A percentile compares a stretch with the other conserved stretches of the same genome.
phyloP scores from a whole-genome alignment of 1,140 invertebrate species.

The Zophobas atratus region DNA sequence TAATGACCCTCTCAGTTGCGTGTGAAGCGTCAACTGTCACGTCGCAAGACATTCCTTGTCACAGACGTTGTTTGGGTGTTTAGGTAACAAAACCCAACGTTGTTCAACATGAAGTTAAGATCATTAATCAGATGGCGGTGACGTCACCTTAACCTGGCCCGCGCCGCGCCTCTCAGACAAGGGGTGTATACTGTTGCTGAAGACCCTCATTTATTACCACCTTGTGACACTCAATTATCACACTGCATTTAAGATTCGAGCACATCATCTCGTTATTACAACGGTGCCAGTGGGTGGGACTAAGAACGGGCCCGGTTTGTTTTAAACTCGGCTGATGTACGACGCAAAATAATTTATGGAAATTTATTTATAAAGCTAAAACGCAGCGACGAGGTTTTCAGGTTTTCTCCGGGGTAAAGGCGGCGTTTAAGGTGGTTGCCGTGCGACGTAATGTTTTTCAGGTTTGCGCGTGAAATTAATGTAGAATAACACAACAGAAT shows the following conservation, averaged over 20 bases:
- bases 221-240: conserved; percentile 63
- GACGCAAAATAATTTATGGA: conserved; percentile 14
- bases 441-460: too few species aligned
- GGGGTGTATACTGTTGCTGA: conserved; percentile 12
- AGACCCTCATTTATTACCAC: conserved; percentile 62
- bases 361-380: conserved; percentile 17
- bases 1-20: conserved; percentile 50
- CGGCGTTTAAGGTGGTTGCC: too few species aligned
- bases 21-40: conserved; percentile 54
- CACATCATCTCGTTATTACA: conserved; percentile 54
- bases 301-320: neutral
- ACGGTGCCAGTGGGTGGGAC: neutral
- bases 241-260: conserved; percentile 55
- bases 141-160: conserved; percentile 57
- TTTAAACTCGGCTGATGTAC: conserved; percentile 5
- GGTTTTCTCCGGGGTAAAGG: neutral
- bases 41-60: conserved; percentile 55
- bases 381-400: neutral
- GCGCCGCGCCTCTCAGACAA: conserved; percentile 46
- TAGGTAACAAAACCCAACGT: conserved; percentile 63
- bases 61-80: conserved; percentile 62
- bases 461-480: too few species aligned
- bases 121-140: conserved; percentile 63
- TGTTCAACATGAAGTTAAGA: conserved; percentile 63
- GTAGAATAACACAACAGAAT: too few species aligned